Base-by-base conservation (phyloP, 2,113 vertebrate genomes). In the Macrotus californicus region DNA sequence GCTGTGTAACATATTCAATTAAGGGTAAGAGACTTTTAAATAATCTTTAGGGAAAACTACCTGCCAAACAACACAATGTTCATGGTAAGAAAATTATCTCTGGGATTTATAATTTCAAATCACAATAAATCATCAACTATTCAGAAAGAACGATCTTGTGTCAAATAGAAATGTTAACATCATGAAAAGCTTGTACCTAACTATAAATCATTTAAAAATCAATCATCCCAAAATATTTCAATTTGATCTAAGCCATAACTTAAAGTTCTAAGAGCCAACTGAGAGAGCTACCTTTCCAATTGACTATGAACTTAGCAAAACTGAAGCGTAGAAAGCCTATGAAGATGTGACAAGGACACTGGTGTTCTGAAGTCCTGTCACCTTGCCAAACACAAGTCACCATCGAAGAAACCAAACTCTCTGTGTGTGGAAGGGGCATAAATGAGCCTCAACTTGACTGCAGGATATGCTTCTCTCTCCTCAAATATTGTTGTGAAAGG, bases 91-190 rank as follows among this genome's bases (percentile, higher is more conserved):
- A 95, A 96, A 94, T 94, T 94, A 95, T 96, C 90, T 95, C 67
- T 95, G 72, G 73, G 73, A 91, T 95, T 97, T 94, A 84, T 73
- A 97, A 93, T 95, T 94, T 96, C 43, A 96, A 96, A 93, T 88
- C 75, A 97, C 96, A 97, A 97, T 94, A 97, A 96, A 95, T 94
- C 81, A 96, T 76, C 89, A 91, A 70, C 64, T 94, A 87, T 83
- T 94, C 31, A 50, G 93, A 94, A 96, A 94, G 59, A 95, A 89
- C n/a, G 9, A 89, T 80, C 92, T 95, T 89, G 48, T 97, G 67
- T 95, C 87, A 95, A 95, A 83, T n/a, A 94, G 69, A 94, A 96
- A 97, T 95, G 83, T 91, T 97, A 96, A 91, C 77, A 73, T 92
- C 41, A 34, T 89, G 43, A 95, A 96, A 97, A 95, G 21, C 36